Evolutionary conservation across 2,113 vertebrate species (phyloP).

Genomic region (Corythornis cristatus): DNA sequence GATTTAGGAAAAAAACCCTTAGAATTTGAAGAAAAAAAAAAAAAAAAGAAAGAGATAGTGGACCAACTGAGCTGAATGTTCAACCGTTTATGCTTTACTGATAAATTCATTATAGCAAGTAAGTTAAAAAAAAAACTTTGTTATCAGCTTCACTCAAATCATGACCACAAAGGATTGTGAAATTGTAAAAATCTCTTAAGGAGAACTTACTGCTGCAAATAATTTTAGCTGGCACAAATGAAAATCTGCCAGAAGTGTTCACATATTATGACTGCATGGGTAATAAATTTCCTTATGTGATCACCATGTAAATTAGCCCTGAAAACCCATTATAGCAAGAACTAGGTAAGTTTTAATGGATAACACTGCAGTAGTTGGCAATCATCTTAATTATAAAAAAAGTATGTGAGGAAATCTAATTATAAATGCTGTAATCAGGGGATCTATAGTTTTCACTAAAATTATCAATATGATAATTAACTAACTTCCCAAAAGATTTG

Average conservation of each 20-base stretch:
- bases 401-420: not conserved
- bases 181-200: not conserved
- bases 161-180: not conserved
- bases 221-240: not conserved
- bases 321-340: not conserved
- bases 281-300: not conserved
- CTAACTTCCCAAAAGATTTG: not conserved
- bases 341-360: not conserved
- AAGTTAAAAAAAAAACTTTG: not conserved
- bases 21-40: not conserved
- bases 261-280: not conserved
- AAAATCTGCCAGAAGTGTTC: not conserved
- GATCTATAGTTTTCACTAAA: not conserved
- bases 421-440: not conserved
- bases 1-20: not conserved
- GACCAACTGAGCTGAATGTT: not conserved
- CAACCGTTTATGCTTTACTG: not conserved
- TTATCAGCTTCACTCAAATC: not conserved
- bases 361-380: not conserved
- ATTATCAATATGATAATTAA: not conserved
- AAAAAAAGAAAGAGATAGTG: not conserved
- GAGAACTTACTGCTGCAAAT: not conserved
- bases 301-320: constrained; percentile 1
- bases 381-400: constrained; percentile 29
- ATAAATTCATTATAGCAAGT: not conserved